Base-by-base conservation (phyloP, 2,888 invertebrate genomes). In the Microchrysa polita region DNA sequence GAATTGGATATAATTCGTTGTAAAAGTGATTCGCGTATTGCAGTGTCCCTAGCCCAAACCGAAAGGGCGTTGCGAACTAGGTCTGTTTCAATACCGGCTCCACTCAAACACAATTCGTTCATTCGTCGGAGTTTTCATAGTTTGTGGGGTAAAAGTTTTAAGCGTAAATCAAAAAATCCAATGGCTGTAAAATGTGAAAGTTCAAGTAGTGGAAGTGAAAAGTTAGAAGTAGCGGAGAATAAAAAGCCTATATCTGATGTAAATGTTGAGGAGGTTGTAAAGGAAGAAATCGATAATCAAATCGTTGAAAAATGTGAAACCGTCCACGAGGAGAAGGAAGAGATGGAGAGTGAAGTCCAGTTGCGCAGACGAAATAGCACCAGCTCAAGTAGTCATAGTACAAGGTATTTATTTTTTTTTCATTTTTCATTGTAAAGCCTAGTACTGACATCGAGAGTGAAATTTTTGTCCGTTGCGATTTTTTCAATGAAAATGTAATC, bases 121-220 rank as follows among this genome's bases (percentile, higher is more conserved):
- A 1, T 72, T 2, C 59, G 72, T 12, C 20, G 60, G 12, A 72
- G 72, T 48, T 72, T 59, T 59, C 42, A 72, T 16, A 72, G 52
- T 60, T 60, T 72, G 40, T 72, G 72, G 72, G 60, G 72, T 23
- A 72, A 60, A 20, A 72, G 72, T 60, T 72, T 72, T 18, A 72
- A 27, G 18, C 40, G 59, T 10, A 59, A 59, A 42, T 23, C 59
- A 14, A 44, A 44, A 22, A 60, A 44, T 20, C 14, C 16, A 5
- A 34, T 2, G 7, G 27, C 18, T 7, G 14, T 22, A 12, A 16
- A 18, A 7, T 22, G 48, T 44, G 22, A 60, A 44, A 44, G 72
- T 48, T 72, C 72, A 16, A 72, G 60, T 59, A 72, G 72, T 72
- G 72, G 72, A 22, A 72, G 72, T 72, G 72, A 72, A 60, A 60